Base-by-base conservation (phyloP, 2,113 vertebrate species). In the Trochalopteron elliotii region DNA sequence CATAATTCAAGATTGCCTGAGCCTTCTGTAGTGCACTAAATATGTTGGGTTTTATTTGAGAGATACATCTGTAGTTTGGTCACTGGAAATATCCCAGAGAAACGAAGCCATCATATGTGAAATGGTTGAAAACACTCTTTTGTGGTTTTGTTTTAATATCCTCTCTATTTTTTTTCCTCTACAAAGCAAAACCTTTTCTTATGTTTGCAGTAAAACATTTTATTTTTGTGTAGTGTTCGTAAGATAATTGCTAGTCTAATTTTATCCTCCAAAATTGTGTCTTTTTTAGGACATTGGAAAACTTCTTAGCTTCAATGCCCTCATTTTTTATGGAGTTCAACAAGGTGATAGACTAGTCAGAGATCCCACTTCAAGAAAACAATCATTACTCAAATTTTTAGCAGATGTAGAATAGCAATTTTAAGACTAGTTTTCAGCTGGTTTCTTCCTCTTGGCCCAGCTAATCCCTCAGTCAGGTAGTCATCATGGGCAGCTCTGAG, bases 291-390 rank as follows among this genome's bases (percentile, higher is more conserved):
- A 78, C 30, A 60, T 14, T 83, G 60, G 52, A 74, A 91, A 83
- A 74, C 27, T 83, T 47, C 53, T 64, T 69, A 78, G 20, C 20
- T 86, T n/a, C 50, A 78, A 25, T 27, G 5, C 2, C 35, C 28
- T 77, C 64, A 15, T 2, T 63, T 92, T 69, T 95, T 78, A 71
- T 42, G 31, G 44, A 71, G 25, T 68, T 87, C 68, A 79, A 1
- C 39, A 88, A 81, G 60, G 56, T 84, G 72, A 56, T 75, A 77
- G 63, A 65, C 10, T 74, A 83, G 52, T 83, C 69, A 78, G 87
- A 90, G 35, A 89, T 86, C 83, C 83, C 90, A 94, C 88, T 92
- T 96, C 83, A 83, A 92, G 91, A 94, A 88, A 74, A 15, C 39
- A 64, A 15, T 30, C 64, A 86, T 93, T 89, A 30, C 49, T 45